These are phyloP conservation scores for Papilio xuthus DNA, from an alignment of 1,140 invertebrate genomes.

Conservation along the genomic window DNA sequence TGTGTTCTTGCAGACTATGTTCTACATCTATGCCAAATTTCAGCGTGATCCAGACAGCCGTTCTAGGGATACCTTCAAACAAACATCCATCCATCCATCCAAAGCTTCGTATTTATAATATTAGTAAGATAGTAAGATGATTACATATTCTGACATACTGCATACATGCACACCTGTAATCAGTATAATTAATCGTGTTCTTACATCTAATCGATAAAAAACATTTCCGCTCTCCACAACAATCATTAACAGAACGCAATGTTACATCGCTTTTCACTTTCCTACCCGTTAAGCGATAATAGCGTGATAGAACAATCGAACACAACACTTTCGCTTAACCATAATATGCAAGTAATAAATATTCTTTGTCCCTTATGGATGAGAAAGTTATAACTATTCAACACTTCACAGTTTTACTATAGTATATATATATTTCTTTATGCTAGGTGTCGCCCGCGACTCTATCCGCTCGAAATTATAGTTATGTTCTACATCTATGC, in stretches of 20 bases:
- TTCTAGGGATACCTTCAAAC: too few relatives aligned
- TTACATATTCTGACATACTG: too few relatives aligned
- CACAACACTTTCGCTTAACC: slow-evolving; percentile 18
- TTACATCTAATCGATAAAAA: slow-evolving; percentile 9
- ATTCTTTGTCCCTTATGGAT: slow-evolving; percentile 24
- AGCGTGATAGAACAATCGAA: slow-evolving; percentile 31
- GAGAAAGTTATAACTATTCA: slow-evolving; percentile 24
- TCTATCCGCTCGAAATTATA: too few relatives aligned
- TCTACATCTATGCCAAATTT: too few relatives aligned
- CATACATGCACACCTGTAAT: background rate
- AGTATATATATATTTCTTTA: background rate
- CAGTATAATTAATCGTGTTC: background rate
- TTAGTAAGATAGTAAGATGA: too few relatives aligned
- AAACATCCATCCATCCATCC: too few relatives aligned
- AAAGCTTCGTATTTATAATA: too few relatives aligned
- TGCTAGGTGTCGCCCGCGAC: too few relatives aligned
- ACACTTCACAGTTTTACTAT: background rate
- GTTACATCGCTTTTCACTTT: slow-evolving; percentile 26
- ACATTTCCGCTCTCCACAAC: slow-evolving; percentile 9
- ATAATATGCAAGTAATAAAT: slow-evolving; percentile 23
- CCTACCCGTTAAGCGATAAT: background rate
- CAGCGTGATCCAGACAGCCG: too few relatives aligned
- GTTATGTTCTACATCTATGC: too few relatives aligned
- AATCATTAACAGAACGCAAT: slow-evolving; percentile 22
- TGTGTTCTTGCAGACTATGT: too few relatives aligned